Evolutionary conservation across 1,140 invertebrate species (phyloP), one percentile per base, ranked within the genome.

Genomic region (Philopotamus ludificatus): DNA sequence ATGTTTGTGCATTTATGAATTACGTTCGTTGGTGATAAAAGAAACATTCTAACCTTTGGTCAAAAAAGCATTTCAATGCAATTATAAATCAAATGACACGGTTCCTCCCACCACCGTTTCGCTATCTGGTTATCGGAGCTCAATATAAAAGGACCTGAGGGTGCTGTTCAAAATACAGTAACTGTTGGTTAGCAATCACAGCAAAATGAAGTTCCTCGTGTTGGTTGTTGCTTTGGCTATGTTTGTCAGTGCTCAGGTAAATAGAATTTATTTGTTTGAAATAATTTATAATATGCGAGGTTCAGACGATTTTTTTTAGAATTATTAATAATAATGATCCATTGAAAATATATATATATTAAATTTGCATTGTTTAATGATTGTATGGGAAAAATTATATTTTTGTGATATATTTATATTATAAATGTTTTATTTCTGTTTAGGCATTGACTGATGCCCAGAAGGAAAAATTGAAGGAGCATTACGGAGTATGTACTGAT

Each of bases 401-500:
- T 34, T 34, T 21, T 53, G 21, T 53, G 50, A 21, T 8, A 53
- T 15, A 9, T 10, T 1, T 3, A 25, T 39, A 20, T 42, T 18
- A 42, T 22, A 23, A 7, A 21, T 45, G 12, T 59, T 16, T 59
- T 10, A 39, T 59, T 42, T 20, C 26, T 25, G 2, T 47, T 23
- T 25, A 66, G 65, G 65, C 60, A 3, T 28, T 67, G 59, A 67
- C 65, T 8, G 59, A 63, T 12, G 60, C 28, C 2, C 65, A 67
- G 25, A 67, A 59, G 28, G 53, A 57, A 9, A 20, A n/a, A 39
- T 16, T 63, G 1, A 41, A 51, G 21, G 41, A 26, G 1, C 51
- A 63, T 47, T 55, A 12, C 41, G 51, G 50, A 15, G 21, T 12
- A 1, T 67, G 66, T 41, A 18, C 39, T 0, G 39, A 1, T 16